These are phyloP conservation scores for Dicentrarchus labrax DNA, from an alignment of 2,113 vertebrate genomes.

Conservation along the genomic window DNA sequence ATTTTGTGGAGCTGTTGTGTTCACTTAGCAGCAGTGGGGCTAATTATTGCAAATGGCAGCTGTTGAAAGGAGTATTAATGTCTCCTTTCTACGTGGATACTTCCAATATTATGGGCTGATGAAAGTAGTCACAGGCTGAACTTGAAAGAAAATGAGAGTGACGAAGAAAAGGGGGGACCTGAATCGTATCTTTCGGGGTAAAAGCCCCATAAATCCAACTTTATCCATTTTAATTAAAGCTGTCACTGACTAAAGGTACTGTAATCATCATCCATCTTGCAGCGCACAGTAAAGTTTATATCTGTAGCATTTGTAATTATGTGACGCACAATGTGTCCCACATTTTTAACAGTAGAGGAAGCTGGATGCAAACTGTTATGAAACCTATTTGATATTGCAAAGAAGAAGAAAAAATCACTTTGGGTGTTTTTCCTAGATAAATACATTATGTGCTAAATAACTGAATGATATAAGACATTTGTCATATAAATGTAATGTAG, in stretches of 20 bases:
- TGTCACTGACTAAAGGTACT: conserved; percentile 6
- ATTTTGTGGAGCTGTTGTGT: conserved; percentile 67
- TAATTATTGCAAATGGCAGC: conserved; percentile 79
- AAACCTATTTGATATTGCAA: background rate
- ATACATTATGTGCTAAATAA: background rate
- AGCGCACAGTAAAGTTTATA: background rate
- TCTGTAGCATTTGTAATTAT: background rate
- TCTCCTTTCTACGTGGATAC: conserved; percentile 69
- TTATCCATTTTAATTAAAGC: conserved; percentile 14
- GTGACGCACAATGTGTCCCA: background rate
- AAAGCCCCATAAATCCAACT: conserved; percentile 44
- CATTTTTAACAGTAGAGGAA: background rate
- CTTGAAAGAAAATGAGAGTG: conserved; percentile 3
- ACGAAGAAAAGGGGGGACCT: conserved; percentile 11
- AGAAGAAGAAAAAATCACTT: background rate
- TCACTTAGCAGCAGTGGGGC: conserved; percentile 58
- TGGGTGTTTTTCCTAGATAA: background rate
- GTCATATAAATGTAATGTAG: background rate
- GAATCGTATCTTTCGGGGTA: conserved; percentile 3
- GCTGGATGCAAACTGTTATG: background rate
- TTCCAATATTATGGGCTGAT: conserved; percentile 60
- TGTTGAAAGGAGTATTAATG: conserved; percentile 73
- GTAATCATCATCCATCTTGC: conserved; percentile 10
- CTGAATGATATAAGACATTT: background rate
- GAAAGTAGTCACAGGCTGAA: conserved; percentile 43